A percentile compares a stretch with the other conserved stretches of the same genome.
phyloP scores from a whole-genome alignment of 2,113 vertebrate genomes.

The Nothobranchius furzeri region DNA sequence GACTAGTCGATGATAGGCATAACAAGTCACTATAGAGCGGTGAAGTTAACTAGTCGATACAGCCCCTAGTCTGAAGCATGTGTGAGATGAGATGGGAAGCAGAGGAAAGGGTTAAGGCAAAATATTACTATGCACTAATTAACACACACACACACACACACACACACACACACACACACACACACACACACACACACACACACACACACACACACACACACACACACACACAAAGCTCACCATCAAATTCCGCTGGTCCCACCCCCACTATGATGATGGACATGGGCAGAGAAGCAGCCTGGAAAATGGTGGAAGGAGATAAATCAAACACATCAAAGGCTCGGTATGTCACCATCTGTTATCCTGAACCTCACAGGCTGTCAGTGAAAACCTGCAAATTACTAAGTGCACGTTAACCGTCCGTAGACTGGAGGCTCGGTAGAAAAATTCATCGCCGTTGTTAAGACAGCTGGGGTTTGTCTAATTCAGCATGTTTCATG shows the following conservation, averaged over 20 bases:
- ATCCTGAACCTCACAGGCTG: conserved; percentile 48
- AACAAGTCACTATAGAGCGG: no score
- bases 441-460: conserved; percentile 10
- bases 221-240: conserved; percentile 61
- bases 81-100: conserved; percentile 54
- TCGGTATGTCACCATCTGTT: conserved; percentile 27
- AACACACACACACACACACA: conserved; percentile 17
- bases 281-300: conserved; percentile 96
- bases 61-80: conserved; percentile 21
- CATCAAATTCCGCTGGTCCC: conserved; percentile 95
- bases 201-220: conserved; percentile 8
- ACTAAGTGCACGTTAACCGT: conserved; percentile 23
- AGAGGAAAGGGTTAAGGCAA: conserved; percentile 23
- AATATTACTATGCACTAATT: conserved; percentile 49
- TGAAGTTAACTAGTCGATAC: no score
- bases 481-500: conserved; percentile 9
- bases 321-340: conserved; percentile 37
- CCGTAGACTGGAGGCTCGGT: conserved; percentile 15
- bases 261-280: conserved; percentile 98
- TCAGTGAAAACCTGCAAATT: conserved; percentile 27
- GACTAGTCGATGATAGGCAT: no score
- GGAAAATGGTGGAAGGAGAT: conserved; percentile 37
- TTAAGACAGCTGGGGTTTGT: conserved; percentile 8
- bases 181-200: conserved; percentile 4
- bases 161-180: no score